phyloP scores from a whole-genome alignment of 1,140 invertebrate species.

The Nasonia giraulti region DNA sequence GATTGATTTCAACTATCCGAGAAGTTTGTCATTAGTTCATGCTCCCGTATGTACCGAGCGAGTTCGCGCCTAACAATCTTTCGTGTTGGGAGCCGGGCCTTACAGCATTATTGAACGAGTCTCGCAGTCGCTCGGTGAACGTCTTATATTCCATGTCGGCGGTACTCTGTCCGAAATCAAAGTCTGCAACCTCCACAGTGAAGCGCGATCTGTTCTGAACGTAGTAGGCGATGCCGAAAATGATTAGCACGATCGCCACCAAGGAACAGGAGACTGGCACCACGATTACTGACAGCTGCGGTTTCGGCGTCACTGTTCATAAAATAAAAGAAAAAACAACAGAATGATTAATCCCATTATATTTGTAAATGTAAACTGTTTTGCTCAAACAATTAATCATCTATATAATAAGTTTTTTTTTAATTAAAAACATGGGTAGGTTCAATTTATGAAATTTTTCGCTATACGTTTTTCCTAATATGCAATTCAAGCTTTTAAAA shows the following conservation, averaged over 20 bases:
- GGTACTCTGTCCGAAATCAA: constrained; percentile 86
- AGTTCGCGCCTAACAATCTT: constrained; percentile 60
- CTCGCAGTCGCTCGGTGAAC: constrained; percentile 84
- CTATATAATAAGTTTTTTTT: no score
- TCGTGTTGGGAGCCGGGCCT: constrained; percentile 61
- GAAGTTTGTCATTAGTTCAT: constrained; percentile 60
- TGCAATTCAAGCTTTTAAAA: background rate
- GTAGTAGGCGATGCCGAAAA: constrained; percentile 90
- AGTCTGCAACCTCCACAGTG: constrained; percentile 89
- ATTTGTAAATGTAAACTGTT: no score
- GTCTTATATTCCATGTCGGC: constrained; percentile 89
- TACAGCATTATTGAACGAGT: constrained; percentile 82
- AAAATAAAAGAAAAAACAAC: constrained; percentile 61
- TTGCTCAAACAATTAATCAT: no score
- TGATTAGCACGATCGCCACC: constrained; percentile 85
- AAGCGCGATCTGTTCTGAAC: constrained; percentile 85
- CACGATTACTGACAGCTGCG: constrained; percentile 88
- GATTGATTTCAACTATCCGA: background rate
- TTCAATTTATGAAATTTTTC: no score
- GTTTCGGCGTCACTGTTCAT: constrained; percentile 80
- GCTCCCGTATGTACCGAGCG: constrained; percentile 69
- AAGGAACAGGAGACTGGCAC: constrained; percentile 87
- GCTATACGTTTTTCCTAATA: background rate
- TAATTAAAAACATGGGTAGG: no score
- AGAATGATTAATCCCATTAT: background rate